These are phyloP conservation scores for Leucoraja ocellata DNA, from an alignment of 2,797 vertebrate genomes.

Conservation along the genomic window DNA sequence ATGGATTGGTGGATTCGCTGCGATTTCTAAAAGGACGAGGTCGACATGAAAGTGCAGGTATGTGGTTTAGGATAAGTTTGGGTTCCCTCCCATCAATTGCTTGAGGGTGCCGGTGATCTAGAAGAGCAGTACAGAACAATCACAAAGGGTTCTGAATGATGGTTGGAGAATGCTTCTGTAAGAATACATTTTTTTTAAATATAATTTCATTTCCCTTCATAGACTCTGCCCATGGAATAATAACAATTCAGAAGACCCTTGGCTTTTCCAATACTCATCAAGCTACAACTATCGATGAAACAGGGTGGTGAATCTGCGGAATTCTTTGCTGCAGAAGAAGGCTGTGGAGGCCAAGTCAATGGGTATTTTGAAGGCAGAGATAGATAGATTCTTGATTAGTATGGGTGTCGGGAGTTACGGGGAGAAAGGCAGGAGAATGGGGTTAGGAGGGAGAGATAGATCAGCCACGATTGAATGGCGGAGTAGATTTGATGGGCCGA, in stretches of 20 bases:
- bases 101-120: neutral
- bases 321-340: too few relatives aligned
- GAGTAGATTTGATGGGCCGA: too few relatives aligned
- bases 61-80: neutral
- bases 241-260: neutral
- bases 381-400: too few relatives aligned
- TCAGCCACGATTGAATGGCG: too few relatives aligned
- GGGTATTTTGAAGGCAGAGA: too few relatives aligned
- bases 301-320: too few relatives aligned
- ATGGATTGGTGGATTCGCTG: too few relatives aligned
- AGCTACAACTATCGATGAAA: neutral
- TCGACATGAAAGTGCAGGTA: neutral
- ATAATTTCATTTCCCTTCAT: neutral
- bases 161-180: neutral
- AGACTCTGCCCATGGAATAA: neutral
- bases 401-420: too few relatives aligned
- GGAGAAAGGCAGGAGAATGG: too few relatives aligned
- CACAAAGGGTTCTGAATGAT: neutral
- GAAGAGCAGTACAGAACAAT: neutral
- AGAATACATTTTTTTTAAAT: neutral
- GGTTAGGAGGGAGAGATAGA: too few relatives aligned
- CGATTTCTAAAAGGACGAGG: neutral
- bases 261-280: neutral
- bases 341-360: too few relatives aligned
- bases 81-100: neutral